Conservation (phyloP, 2,797 vertebrate species). For the Otolemur crassicaudatus region DNA sequence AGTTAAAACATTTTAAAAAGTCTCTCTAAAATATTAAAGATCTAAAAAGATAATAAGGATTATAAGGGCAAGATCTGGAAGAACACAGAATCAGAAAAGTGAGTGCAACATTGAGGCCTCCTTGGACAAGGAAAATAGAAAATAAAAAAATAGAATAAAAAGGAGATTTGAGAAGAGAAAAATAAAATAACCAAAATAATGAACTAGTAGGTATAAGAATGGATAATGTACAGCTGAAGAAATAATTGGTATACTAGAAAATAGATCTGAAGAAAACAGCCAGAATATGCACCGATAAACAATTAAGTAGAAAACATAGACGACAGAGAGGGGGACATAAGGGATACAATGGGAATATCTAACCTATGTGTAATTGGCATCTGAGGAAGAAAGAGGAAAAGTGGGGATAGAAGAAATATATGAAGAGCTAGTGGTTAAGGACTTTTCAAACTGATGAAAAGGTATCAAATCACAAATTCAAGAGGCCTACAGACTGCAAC, state of each 20-base stretch:
- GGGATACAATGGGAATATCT: not conserved
- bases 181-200: not conserved
- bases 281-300: not conserved
- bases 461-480: not conserved
- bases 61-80: not conserved
- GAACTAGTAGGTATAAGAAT: not conserved
- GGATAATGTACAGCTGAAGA: not conserved
- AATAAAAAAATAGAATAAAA: not conserved
- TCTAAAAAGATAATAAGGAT: conserved; percentile 2
- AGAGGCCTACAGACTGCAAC: not conserved
- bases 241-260: conserved; percentile 1
- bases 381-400: not conserved
- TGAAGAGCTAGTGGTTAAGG: not conserved
- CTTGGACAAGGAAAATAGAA: not conserved
- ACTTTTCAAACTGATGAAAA: conserved; percentile 40
- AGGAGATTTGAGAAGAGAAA: not conserved
- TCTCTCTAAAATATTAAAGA: not conserved
- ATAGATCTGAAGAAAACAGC: not conserved
- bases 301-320: not conserved
- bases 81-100: conserved; percentile 18
- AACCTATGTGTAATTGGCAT: not conserved
- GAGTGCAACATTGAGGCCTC: not conserved
- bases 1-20: conserved; percentile 47
- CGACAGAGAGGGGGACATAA: not conserved
- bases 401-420: not conserved